Percentiles rank a stretch among this genome's conserved stretches.
Conservation (phyloP, 2,888 invertebrate genomes). For the Drosophila rellima region DNA sequence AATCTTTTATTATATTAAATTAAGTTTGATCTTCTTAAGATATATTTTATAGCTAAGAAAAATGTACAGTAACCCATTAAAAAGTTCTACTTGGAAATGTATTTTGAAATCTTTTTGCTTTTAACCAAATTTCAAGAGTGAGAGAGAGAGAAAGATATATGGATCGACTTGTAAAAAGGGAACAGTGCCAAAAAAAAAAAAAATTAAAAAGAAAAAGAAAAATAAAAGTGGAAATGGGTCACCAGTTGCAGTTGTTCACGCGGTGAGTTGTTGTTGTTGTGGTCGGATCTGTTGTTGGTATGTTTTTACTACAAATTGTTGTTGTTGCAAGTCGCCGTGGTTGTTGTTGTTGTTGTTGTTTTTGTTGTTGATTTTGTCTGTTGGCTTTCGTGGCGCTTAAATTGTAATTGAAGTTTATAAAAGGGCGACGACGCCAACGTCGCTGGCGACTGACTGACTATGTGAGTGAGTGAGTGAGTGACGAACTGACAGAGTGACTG, state of each 20-base stretch:
- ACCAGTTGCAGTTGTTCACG: conserved; percentile 65
- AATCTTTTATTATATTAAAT: too few relatives aligned
- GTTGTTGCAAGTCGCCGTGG: conserved; percentile 13
- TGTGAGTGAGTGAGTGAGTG: conserved; percentile 18
- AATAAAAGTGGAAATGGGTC: conserved; percentile 59
- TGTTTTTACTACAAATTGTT: conserved; percentile 13
- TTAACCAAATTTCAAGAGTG: neutral
- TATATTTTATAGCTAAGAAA: neutral
- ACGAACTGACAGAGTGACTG: conserved; percentile 10
- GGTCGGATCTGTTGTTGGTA: conserved; percentile 10
- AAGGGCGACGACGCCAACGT: conserved; percentile 44
- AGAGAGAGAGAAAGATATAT: neutral
- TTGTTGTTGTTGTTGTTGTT: conserved; percentile 14
- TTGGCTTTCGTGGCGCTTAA: conserved; percentile 58
- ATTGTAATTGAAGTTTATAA: conserved; percentile 66
- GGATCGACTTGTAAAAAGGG: neutral
- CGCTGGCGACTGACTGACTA: conserved; percentile 47
- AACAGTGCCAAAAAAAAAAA: conserved; percentile 13
- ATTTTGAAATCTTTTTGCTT: neutral
- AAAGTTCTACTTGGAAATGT: too few relatives aligned
- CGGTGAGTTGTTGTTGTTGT: conserved; percentile 19
- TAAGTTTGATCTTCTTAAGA: neutral
- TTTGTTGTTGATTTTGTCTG: conserved; percentile 36
- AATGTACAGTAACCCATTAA: neutral
- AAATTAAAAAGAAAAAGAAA: conserved; percentile 28